Evolutionary conservation across 2,888 invertebrate genomes (phyloP).

Genomic region (Cremastinae sp.): DNA sequence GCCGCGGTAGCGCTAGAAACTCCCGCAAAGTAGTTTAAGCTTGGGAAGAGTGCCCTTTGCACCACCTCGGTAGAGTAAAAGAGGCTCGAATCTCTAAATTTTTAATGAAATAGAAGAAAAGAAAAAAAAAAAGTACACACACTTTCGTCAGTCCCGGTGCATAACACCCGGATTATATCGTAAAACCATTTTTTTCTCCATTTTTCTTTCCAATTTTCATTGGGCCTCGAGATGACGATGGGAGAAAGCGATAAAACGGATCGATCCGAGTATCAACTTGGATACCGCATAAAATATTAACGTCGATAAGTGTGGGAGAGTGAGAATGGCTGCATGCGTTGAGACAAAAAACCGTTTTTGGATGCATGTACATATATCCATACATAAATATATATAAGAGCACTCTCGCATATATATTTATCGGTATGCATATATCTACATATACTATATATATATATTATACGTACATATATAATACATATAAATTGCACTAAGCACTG

Average conservation of each 20-base stretch:
- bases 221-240: background rate
- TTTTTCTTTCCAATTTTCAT: background rate
- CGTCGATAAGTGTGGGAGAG: constrained; percentile 73
- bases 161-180: background rate
- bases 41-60: constrained; percentile 63
- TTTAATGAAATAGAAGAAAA: constrained; percentile 9
- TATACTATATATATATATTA: constrained; percentile 69
- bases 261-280: constrained; percentile 43
- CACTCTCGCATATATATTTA: constrained; percentile 71
- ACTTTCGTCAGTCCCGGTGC: constrained; percentile 42
- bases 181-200: constrained; percentile 10
- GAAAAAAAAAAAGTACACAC: constrained; percentile 2
- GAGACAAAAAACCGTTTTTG: constrained; percentile 79
- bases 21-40: constrained; percentile 78
- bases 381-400: constrained; percentile 62
- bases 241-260: constrained; percentile 40
- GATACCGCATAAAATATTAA: constrained; percentile 26
- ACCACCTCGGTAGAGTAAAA: constrained; percentile 34
- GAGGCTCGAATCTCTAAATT: constrained; percentile 10
- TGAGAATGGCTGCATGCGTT: constrained; percentile 81
- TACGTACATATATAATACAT: constrained; percentile 77
- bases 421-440: constrained; percentile 74
- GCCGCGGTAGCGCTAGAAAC: constrained; percentile 75
- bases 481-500: constrained; percentile 81
- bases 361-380: constrained; percentile 79